phyloP scores from a whole-genome alignment of 2,113 vertebrate genomes.

The Chunga burmeisteri region DNA sequence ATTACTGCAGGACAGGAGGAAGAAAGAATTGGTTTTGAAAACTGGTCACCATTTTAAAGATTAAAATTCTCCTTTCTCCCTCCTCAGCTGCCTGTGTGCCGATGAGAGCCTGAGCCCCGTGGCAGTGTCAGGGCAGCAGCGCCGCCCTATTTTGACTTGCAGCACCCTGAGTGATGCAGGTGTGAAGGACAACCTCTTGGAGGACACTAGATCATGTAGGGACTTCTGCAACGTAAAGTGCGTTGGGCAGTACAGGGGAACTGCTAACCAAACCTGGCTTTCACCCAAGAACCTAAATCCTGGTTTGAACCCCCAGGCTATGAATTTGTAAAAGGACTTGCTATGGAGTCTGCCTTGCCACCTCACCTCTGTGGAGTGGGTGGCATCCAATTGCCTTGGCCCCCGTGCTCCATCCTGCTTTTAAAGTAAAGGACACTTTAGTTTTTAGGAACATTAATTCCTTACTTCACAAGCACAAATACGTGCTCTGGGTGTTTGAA shows the following conservation, averaged over 20 bases:
- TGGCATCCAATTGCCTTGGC: accelerated
- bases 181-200: background rate
- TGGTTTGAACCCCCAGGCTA: background rate
- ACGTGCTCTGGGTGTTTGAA: background rate
- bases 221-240: background rate
- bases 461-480: background rate
- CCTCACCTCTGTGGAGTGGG: background rate
- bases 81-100: background rate
- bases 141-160: background rate
- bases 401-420: background rate
- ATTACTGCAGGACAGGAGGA: background rate
- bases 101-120: accelerated
- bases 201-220: accelerated
- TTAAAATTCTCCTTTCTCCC: background rate
- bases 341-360: background rate
- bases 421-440: background rate
- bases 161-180: background rate
- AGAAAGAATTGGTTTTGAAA: background rate
- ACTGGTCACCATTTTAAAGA: background rate
- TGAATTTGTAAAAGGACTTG: background rate
- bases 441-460: constrained; percentile 9
- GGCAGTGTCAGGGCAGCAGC: background rate
- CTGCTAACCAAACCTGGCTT: background rate
- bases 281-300: background rate
- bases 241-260: background rate